Evolutionary conservation across 1,140 invertebrate genomes (phyloP).

Genomic region (Penaeus chinensis): DNA sequence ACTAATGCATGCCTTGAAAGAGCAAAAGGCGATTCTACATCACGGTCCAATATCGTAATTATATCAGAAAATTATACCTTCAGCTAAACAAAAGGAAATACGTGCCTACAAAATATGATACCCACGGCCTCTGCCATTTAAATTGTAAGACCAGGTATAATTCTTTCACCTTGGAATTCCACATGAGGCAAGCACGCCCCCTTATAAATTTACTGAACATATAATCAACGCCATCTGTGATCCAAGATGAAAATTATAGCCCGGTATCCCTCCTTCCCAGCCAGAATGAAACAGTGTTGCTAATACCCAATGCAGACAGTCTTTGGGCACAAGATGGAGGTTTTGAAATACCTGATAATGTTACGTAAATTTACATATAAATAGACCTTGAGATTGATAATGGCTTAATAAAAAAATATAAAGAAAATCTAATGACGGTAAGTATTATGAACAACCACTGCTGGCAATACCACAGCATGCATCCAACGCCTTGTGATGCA

Average conservation of each 20-base stretch:
- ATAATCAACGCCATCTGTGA: constrained; percentile 62
- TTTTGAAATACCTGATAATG: no score
- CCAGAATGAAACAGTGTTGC: background rate
- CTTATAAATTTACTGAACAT: constrained; percentile 55
- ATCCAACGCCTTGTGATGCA: no score
- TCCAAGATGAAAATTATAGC: constrained; percentile 55
- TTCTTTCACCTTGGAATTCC: constrained; percentile 52
- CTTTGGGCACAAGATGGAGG: no score
- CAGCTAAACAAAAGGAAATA: constrained; percentile 38
- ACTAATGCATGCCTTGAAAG: background rate
- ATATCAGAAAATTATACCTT: constrained; percentile 41
- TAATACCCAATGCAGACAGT: no score
- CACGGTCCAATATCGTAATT: constrained; percentile 18
- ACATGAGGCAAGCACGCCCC: constrained; percentile 58
- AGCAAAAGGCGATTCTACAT: background rate
- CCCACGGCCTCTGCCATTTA: constrained; percentile 41
- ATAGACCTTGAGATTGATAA: no score
- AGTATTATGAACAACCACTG: no score
- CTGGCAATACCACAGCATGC: no score
- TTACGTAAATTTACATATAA: no score
- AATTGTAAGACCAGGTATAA: constrained; percentile 57
- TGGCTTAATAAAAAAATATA: no score
- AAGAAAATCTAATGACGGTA: no score
- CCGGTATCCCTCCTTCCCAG: constrained; percentile 34
- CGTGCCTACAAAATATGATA: constrained; percentile 48